Conservation (phyloP, 2,888 invertebrate genomes). For the Agrotis clavis region DNA sequence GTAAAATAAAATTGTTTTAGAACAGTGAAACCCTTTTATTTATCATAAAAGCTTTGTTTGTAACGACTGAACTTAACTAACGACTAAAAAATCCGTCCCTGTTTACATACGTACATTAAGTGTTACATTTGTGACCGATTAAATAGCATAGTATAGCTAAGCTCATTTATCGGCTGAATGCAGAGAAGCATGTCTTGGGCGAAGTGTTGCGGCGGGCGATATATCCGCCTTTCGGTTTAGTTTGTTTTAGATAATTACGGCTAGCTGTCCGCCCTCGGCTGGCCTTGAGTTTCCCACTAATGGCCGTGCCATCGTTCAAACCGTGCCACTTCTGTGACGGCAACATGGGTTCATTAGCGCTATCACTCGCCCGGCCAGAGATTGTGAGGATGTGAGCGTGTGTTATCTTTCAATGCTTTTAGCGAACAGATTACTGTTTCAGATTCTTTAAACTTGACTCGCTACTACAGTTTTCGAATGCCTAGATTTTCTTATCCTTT, state of each 20-base stretch:
- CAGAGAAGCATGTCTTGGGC: conserved; percentile 54
- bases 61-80: conserved; percentile 13
- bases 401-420: conserved; percentile 88
- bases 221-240: conserved; percentile 75
- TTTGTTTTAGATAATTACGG: conserved; percentile 86
- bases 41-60: conserved; percentile 22
- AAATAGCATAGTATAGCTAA: conserved; percentile 22
- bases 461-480: conserved; percentile 69
- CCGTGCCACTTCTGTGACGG: conserved; percentile 86
- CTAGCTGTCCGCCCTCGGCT: conserved; percentile 82
- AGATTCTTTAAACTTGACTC: conserved; percentile 72
- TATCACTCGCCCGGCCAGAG: conserved; percentile 82
- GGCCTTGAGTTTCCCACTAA: conserved; percentile 84
- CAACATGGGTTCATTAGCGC: conserved; percentile 89
- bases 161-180: conserved; percentile 58
- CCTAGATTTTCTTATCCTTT: conserved; percentile 75
- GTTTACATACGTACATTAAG: not conserved
- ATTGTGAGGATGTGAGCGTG: conserved; percentile 79
- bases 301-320: conserved; percentile 83
- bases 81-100: not conserved
- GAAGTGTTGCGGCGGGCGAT: conserved; percentile 65
- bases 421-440: conserved; percentile 82
- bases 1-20: conserved; percentile 30
- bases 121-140: conserved; percentile 10
- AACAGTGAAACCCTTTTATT: conserved; percentile 14